Evolutionary conservation across 2,888 invertebrate genomes (phyloP), one percentile per base, ranked within the genome.

Genomic region (Idaea aversata): DNA sequence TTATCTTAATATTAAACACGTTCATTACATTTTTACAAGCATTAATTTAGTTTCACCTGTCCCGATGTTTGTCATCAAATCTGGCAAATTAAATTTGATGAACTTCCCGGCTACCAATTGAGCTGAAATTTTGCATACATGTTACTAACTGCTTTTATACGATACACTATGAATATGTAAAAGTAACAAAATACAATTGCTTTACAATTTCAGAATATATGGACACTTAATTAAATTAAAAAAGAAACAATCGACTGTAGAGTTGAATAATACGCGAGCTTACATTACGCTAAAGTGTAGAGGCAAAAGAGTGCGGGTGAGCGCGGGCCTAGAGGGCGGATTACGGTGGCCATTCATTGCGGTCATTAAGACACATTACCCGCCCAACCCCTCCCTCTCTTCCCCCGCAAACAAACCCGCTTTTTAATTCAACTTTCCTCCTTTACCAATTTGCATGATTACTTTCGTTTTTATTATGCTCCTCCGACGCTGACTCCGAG

Each of bases 341-440:
- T 91, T 91, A 90, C 78, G 81, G 81, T 78, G 85, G 85, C 90
- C 88, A 91, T 90, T 91, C 90, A 88, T 88, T 88, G 91, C 83
- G 92, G 92, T 93, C 93, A 93, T 93, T 93, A 93, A 92, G 92
- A 91, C 87, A 91, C 91, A 91, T 91, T 86, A 88, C 87, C 83
- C 85, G 73, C 75, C 76, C 79, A 74, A 71, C 70, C 65, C 63
- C 63, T 65, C 67, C 71, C 68, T 75, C 63, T 62, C 34, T 69
- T 47, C 66, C 71, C 67, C 71, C 66, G 72, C 77, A 77, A 78
- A 75, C 82, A 80, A 80, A 83, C 85, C 87, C 86, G 87, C 86
- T 90, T 91, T 92, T 93, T 93, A 93, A 93, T 93, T 93, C 93
- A 91, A 92, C 93, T 91, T 92, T 88, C 87, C 85, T 88, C 84